A percentile compares a stretch with the other conserved stretches of the same genome.
Conservation (phyloP, 1,140 invertebrate species). For the Micrasema longulum region DNA sequence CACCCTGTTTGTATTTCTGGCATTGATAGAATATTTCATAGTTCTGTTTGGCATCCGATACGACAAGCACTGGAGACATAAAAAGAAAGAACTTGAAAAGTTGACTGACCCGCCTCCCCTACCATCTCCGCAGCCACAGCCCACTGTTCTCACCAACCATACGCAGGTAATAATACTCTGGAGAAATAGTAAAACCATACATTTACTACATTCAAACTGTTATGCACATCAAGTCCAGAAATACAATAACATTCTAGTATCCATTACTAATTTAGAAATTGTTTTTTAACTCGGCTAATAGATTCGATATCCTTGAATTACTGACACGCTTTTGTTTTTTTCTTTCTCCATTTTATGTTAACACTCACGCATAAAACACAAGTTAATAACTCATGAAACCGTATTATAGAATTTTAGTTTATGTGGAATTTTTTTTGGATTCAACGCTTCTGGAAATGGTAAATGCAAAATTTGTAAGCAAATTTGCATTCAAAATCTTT, state of each 20-base stretch:
- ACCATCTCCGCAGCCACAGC: constrained; percentile 60
- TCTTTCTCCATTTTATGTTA: too few species aligned
- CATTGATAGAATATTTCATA: constrained; percentile 79
- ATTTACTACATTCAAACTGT: background rate
- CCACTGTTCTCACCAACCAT: constrained; percentile 62
- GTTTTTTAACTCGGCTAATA: too few species aligned
- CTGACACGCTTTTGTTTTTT: too few species aligned
- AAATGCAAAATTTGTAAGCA: background rate
- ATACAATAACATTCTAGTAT: too few species aligned
- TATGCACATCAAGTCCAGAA: too few species aligned
- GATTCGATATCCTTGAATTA: too few species aligned
- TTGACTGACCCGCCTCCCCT: constrained; percentile 55
- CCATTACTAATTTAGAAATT: too few species aligned
- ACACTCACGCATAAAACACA: too few species aligned
- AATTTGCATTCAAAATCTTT: background rate
- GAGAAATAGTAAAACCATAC: constrained; percentile 1
- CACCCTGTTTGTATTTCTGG: constrained; percentile 78
- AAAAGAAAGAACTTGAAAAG: constrained; percentile 64
- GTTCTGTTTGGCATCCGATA: constrained; percentile 74
- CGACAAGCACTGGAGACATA: constrained; percentile 71
- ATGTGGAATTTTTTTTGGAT: too few species aligned
- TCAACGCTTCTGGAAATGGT: background rate
- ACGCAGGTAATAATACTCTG: constrained; percentile 58
- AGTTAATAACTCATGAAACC: too few species aligned
- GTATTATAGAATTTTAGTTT: too few species aligned